Base-by-base conservation (phyloP, 2,113 vertebrate genomes). In the Tragelaphus buxtoni region DNA sequence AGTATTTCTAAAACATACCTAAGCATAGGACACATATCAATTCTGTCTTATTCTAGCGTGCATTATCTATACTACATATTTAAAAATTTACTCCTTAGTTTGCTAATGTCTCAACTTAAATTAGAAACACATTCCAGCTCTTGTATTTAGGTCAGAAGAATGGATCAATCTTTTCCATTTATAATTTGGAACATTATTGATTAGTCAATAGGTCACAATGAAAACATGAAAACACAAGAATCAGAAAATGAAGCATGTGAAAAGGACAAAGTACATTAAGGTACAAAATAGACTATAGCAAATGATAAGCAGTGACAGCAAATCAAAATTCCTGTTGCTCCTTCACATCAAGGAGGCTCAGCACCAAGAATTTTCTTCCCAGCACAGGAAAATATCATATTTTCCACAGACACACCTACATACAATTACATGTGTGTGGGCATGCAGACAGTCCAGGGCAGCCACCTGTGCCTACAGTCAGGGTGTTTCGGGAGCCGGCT, bases 211-310 rank as follows among this genome's bases (percentile, higher is more conserved):
- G 58, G 20, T 16, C 69, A 93, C 35, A 74, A 88, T 77, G 9
- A 72, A 95, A 96, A 77, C 69, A 95, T 26, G 80, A 82, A 97
- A 94, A 60, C 88, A 80, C n/a, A 92, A 96, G n/a, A 88, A 94
- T 87, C 55, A 0, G 13, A 90, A 76, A 97, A 84, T 11, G 65
- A 92, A 94, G 28, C 24, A 53, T 14, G 18, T 58, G 49, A 53
- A 85, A 92, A 56, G 20, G 56, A 65, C 88, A 42, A 79, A 91
- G 35, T 35, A 88, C 17, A 90, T 7, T 77, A 65, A 92, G 39
- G 16, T 32, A 77, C 24, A 80, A 86, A 88, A 60, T 39, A 92
- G 83, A 94, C 26, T 35, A 60, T 9, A 82, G 87, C 72, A 79
- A 89, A 91, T 45, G 74, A 91, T 56, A 74, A 96, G 89, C 77